Evolutionary conservation across 1,140 invertebrate genomes (phyloP).

Genomic region (Drosophila erecta): DNA sequence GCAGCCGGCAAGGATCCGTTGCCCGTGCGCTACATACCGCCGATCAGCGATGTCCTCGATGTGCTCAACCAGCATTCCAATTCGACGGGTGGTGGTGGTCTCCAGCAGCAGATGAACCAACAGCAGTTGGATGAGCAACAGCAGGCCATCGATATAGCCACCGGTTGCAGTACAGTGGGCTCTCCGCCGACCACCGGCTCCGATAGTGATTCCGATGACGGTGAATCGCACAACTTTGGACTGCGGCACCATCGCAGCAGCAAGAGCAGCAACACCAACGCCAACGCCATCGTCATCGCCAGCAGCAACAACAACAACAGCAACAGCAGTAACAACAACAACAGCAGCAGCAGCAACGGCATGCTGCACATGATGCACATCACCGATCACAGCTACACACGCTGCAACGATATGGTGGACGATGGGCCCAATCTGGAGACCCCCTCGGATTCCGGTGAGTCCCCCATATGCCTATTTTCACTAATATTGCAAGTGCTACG

Average conservation of each 20-base stretch:
- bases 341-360: neutral
- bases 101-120: constrained; percentile 1
- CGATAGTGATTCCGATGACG: constrained; percentile 76
- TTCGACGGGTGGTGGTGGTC: neutral
- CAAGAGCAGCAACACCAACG: neutral
- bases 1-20: constrained; percentile 44
- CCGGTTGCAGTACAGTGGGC: constrained; percentile 18
- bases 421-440: constrained; percentile 88
- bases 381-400: constrained; percentile 91
- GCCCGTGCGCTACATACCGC: constrained; percentile 10
- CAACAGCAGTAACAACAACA: neutral
- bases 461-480: too few relatives aligned
- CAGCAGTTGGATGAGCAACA: constrained; percentile 9
- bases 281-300: neutral
- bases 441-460: constrained; percentile 93
- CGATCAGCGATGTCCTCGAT: constrained; percentile 65
- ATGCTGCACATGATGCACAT: constrained; percentile 52
- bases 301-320: neutral
- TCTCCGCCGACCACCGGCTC: constrained; percentile 56
- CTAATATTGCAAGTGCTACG: too few relatives aligned
- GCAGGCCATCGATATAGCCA: constrained; percentile 8
- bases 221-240: constrained; percentile 26
- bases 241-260: neutral
- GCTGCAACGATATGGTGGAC: constrained; percentile 86
- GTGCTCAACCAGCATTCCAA: constrained; percentile 45